A percentile compares a stretch with the other conserved stretches of the same genome.
phyloP scores from a whole-genome alignment of 2,888 invertebrate species.

The Archips xylosteana region DNA sequence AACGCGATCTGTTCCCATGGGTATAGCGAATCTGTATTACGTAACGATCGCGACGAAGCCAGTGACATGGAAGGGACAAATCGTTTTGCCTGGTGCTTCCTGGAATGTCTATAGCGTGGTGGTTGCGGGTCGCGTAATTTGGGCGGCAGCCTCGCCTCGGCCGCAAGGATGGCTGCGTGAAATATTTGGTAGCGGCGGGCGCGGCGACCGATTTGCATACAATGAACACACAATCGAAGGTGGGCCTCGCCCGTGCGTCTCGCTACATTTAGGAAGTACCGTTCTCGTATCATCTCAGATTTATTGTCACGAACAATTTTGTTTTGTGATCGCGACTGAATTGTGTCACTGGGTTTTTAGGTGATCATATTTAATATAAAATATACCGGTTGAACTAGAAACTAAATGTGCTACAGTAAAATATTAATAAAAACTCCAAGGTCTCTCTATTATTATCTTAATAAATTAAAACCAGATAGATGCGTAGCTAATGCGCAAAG shows the following conservation, averaged over 20 bases:
- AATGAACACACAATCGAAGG: conserved; percentile 76
- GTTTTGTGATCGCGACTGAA: conserved; percentile 39
- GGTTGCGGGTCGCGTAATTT: conserved; percentile 63
- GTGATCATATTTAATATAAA: conserved; percentile 13
- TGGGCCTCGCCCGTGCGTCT: conserved; percentile 66
- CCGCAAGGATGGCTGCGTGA: conserved; percentile 64
- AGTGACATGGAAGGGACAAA: conserved; percentile 77
- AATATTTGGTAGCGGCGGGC: conserved; percentile 76
- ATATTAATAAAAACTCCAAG: neutral
- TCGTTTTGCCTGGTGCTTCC: conserved; percentile 66
- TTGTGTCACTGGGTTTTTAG: conserved; percentile 48
- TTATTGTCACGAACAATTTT: conserved; percentile 59
- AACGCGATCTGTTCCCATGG: conserved; percentile 11
- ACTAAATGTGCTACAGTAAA: neutral
- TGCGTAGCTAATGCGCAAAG: neutral
- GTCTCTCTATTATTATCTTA: neutral
- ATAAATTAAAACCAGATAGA: neutral
- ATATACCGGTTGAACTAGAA: conserved; percentile 11
- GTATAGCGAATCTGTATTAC: conserved; percentile 48
- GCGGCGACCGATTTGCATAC: conserved; percentile 74
- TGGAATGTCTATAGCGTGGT: conserved; percentile 66
- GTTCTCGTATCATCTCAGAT: conserved; percentile 64
- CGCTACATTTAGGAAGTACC: conserved; percentile 78
- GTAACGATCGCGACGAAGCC: conserved; percentile 60
- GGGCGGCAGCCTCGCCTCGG: conserved; percentile 60